Base-by-base conservation (phyloP, 64 coral and sea anemone species). In the Dendronephthya gigantea region DNA sequence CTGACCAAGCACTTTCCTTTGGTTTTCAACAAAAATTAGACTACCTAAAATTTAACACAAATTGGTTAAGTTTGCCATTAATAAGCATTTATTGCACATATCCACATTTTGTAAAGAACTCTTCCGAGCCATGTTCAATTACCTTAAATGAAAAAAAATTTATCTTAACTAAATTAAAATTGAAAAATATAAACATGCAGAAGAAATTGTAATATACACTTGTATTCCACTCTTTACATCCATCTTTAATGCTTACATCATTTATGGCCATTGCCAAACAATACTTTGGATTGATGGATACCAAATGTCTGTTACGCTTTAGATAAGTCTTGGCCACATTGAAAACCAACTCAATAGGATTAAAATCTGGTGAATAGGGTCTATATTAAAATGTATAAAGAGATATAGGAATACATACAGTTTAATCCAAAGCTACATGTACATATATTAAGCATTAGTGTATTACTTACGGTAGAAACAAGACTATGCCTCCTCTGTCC, bases 391-490 rank as follows among this genome's bases (percentile, higher is more conserved):
- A 62, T 62, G 55, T 62, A 62, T 6, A 45, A 45, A 45, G 11
- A 45, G 25, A 62, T 17, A 62, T 62, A 17, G 19, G 55, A n/a
- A 22, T 9, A 22, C 25, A 62, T 62, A 23, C 25, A 19, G 8
- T 62, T 62, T 62, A 62, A 62, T 62, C 50, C 23, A 52, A 52
- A 1, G 13, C 50, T 2, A 52, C 50, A 52, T 52, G 1, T 45
- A 62, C 4, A 62, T 62, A n/a, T n/a, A n/a, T n/a, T n/a, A n/a
- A n/a, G n/a, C n/a, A n/a, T n/a, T n/a, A n/a, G n/a, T n/a, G 25
- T 23, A 40, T 35, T 76, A 84, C 82, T 45, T 84, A 90, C 83
- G 82, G 88, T 35, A 90, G 52, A 48, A 84, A 90, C 39, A 84
- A 35, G 7, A 84, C 48, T 50, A 90, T 90, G 5, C 88, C 88